Base-by-base conservation (phyloP, 2,113 vertebrate genomes). In the Boleophthalmus pectinirostris region DNA sequence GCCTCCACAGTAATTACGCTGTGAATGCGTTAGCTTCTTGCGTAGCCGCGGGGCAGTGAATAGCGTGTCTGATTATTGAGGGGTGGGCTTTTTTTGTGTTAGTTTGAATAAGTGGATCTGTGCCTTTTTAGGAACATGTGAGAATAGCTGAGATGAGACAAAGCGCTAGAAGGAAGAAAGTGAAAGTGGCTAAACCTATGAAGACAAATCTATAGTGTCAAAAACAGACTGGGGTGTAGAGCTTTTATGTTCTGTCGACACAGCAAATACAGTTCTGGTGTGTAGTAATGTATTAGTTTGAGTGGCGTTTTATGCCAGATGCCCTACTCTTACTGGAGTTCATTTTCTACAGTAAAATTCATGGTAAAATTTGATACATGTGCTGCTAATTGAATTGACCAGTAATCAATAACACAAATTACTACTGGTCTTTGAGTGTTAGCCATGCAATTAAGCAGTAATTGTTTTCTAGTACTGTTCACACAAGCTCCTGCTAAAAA, bases 61-160 rank as follows among this genome's bases (percentile, higher is more conserved):
- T 89, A 91, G 86, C 80, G 82, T 78, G 77, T 57, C 82, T 91
- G 89, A 90, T 91, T 90, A 89, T 88, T 87, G 75, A 85, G 83
- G 85, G 83, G 75, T 72, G 80, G 70, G 82, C 76, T 82, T 47
- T 82, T 49, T 60, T 25, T 78, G 45, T 67, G 53, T 66, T 58
- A 24, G 60, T 47, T 16, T 64, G 67, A 71, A 64, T 61, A 9
- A 66, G n/a, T 66, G 64, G 20, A 46, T 49, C 29, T 69, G 74
- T 63, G 23, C 68, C 51, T 66, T 35, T 68, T 61, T 74, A 60
- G 56, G 68, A 61, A 65, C 57, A 58, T 70, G 61, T 75, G 74
- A 85, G 84, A 82, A 83, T 75, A 73, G 70, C 81, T 57, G 23
- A 16, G 56, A 29, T 69, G 35, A 68, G 74, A 86, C 74, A 81